Percentiles rank a stretch among this genome's conserved stretches.
Conservation (phyloP, 2,113 vertebrate species). For the Atlantisia rogersi region DNA sequence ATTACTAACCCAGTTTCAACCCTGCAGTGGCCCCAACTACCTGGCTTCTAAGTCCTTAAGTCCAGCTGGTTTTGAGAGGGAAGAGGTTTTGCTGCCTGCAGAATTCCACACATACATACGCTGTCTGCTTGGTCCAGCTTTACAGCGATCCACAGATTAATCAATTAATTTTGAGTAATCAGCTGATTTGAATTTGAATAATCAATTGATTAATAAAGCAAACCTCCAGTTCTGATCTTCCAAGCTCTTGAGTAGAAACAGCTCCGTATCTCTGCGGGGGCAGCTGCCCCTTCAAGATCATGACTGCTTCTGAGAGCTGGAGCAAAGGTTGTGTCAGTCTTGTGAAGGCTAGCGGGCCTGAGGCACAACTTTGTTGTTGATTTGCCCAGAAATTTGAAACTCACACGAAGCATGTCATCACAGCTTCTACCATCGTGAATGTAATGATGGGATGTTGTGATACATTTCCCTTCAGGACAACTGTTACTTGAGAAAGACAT, state of each 20-base stretch:
- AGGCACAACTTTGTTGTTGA: not conserved
- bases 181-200: not conserved
- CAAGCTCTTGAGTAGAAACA: not conserved
- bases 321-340: not conserved
- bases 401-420: not conserved
- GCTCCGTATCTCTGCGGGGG: not conserved
- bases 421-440: not conserved
- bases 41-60: not conserved
- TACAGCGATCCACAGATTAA: not conserved
- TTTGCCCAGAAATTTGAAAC: not conserved
- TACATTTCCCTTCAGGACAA: not conserved
- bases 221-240: not conserved
- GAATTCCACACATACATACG: not conserved
- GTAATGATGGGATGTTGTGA: not conserved
- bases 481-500: not conserved
- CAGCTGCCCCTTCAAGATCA: not conserved
- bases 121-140: not conserved
- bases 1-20: not conserved
- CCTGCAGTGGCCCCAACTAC: not conserved
- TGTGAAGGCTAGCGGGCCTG: not conserved
- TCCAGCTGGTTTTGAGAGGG: not conserved
- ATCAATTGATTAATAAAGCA: not conserved
- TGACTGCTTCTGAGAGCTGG: not conserved
- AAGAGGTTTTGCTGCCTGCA: not conserved
- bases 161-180: not conserved